A percentile compares a stretch with the other conserved stretches of the same genome.
These are phyloP conservation scores for Girardia tigrina DNA, from an alignment of 2,888 invertebrate genomes.

Conservation along the genomic window DNA sequence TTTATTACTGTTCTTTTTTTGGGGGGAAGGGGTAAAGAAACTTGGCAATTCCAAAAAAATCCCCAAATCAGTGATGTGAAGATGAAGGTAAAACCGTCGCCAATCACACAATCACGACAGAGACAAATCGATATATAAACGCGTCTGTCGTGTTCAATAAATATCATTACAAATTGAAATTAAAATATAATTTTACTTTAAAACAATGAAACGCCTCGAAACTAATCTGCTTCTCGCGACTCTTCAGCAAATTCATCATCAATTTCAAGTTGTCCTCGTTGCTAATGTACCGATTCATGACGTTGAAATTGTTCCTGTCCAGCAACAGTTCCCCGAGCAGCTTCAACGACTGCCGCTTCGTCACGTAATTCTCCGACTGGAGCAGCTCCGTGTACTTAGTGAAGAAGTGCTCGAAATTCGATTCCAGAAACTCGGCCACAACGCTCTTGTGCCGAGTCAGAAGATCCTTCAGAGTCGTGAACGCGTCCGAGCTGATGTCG, in stretches of 20 bases:
- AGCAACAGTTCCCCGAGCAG: slow-evolving; percentile 84
- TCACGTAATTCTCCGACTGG: slow-evolving; percentile 98
- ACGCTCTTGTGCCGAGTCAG: slow-evolving; percentile 58
- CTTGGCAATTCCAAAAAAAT: too few species aligned
- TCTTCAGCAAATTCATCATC: slow-evolving; percentile 99
- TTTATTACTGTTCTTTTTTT: too few species aligned
- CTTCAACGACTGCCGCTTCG: slow-evolving; percentile 81
- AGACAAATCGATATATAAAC: too few species aligned
- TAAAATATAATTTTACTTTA: slow-evolving; percentile 61
- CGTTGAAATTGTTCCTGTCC: slow-evolving; percentile 97
- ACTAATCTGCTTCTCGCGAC: slow-evolving; percentile 96
- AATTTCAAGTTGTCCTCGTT: slow-evolving; percentile 97
- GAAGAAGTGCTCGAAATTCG: slow-evolving; percentile 96
- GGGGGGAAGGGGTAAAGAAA: too few species aligned
- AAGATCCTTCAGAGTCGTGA: slow-evolving; percentile 84
- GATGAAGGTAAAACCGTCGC: too few species aligned
- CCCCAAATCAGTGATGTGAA: too few species aligned
- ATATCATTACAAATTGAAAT: not conserved
- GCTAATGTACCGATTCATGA: slow-evolving; percentile 76
- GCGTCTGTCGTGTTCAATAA: too few species aligned
- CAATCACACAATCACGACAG: too few species aligned
- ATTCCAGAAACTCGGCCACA: slow-evolving; percentile 93
- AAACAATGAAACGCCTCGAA: slow-evolving; percentile 99
- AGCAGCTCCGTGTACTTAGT: slow-evolving; percentile 85
- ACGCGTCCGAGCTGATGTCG: slow-evolving; percentile 99